These are phyloP conservation scores for Ypsolopha sequella DNA, from an alignment of 2,888 invertebrate species.

Conservation along the genomic window DNA sequence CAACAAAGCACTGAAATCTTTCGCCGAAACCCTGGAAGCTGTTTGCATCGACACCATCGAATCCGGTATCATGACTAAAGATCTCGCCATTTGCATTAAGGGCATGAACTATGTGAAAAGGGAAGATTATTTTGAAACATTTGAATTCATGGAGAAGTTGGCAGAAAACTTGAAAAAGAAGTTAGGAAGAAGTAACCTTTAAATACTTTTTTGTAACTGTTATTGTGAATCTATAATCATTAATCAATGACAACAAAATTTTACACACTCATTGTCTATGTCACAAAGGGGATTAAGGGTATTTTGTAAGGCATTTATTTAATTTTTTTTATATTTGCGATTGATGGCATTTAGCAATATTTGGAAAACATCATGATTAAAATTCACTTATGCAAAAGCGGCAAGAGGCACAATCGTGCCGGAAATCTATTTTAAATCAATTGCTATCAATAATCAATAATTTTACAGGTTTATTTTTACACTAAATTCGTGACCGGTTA, in stretches of 20 bases:
- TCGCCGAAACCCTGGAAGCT: slow-evolving; percentile 88
- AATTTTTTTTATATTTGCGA: not conserved
- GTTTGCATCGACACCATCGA: slow-evolving; percentile 97
- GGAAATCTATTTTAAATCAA: too few relatives aligned
- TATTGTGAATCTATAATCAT: not conserved
- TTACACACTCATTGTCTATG: slow-evolving; percentile 14
- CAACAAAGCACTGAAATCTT: slow-evolving; percentile 80
- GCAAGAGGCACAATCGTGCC: too few relatives aligned
- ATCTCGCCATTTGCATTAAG: slow-evolving; percentile 97
- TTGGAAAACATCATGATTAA: too few relatives aligned
- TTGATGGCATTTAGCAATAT: too few relatives aligned
- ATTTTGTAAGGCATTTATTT: slow-evolving; percentile 39
- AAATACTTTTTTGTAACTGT: not conserved
- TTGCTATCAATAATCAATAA: too few relatives aligned
- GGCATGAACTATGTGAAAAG: slow-evolving; percentile 85
- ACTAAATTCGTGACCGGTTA: too few relatives aligned
- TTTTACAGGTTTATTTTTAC: too few relatives aligned
- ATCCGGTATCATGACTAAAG: slow-evolving; percentile 96
- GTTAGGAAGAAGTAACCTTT: slow-evolving; percentile 28
- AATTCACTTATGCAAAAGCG: too few relatives aligned
- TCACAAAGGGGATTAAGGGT: slow-evolving; percentile 30
- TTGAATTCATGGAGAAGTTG: slow-evolving; percentile 95
- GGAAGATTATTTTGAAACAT: slow-evolving; percentile 94
- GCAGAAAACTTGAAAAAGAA: slow-evolving; percentile 87
- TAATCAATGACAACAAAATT: slow-evolving; percentile 6